Percentiles rank a stretch among this genome's conserved stretches.
These are phyloP conservation scores for Molossus alvarezi DNA, from an alignment of 2,797 vertebrate genomes.

Conservation along the genomic window DNA sequence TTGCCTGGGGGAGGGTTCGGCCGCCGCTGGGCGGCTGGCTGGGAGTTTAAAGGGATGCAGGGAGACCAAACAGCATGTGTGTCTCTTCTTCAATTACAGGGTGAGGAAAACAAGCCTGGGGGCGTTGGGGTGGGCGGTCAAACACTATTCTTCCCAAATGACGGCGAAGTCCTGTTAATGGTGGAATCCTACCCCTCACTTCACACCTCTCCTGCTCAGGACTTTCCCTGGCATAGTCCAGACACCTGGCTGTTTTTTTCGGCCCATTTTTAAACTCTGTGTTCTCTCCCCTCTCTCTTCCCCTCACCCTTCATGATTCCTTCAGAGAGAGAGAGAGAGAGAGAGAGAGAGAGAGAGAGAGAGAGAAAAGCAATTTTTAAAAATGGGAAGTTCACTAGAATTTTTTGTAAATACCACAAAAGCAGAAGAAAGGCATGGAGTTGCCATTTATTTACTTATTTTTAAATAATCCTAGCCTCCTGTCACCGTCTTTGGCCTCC, in stretches of 20 bases:
- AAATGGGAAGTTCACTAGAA: conserved; percentile 80
- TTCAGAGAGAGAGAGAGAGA: background rate
- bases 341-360: background rate
- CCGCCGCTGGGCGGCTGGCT: background rate
- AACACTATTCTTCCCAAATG: conserved; percentile 66
- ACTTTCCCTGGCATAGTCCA: background rate
- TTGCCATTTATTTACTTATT: conserved; percentile 30
- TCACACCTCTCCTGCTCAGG: conserved; percentile 33
- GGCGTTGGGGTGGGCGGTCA: background rate
- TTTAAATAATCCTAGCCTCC: conserved; percentile 11
- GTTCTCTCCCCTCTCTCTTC: background rate
- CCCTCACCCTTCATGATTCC: background rate
- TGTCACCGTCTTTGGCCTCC: background rate
- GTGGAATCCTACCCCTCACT: background rate
- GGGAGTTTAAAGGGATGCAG: conserved; percentile 37
- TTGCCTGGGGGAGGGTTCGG: background rate
- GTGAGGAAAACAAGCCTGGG: conserved; percentile 65
- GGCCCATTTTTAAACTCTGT: background rate
- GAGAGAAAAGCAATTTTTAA: background rate
- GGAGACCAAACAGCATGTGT: conserved; percentile 19
- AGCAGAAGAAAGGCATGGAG: conserved; percentile 79
- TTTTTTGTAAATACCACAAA: conserved; percentile 77
- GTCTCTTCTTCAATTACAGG: conserved; percentile 78
- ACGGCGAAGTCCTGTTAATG: conserved; percentile 60
- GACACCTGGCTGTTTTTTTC: background rate